phyloP scores from a whole-genome alignment of 2,113 vertebrate species.

The Passerina amoena region DNA sequence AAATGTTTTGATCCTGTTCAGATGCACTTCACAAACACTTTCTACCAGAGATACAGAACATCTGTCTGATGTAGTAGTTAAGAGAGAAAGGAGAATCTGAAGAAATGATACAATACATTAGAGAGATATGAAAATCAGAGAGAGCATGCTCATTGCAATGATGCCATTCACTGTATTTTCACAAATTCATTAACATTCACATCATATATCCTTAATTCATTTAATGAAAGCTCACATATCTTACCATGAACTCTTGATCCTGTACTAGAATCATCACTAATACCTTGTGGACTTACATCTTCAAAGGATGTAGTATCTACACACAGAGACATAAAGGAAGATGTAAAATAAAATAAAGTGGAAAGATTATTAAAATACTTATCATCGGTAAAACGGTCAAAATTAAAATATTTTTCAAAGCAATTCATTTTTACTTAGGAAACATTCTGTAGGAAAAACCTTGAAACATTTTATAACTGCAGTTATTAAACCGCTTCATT shows the following conservation, averaged over 20 bases:
- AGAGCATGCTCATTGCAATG: slow-evolving; percentile 64
- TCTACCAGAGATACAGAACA: slow-evolving; percentile 15
- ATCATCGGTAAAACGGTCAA: background rate
- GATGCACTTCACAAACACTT: slow-evolving; percentile 58
- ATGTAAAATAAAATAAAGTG: slow-evolving; percentile 46
- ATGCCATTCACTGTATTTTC: slow-evolving; percentile 15
- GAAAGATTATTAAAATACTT: background rate
- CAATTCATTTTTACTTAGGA: background rate
- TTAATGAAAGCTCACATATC: slow-evolving; percentile 54
- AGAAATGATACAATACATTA: slow-evolving; percentile 16
- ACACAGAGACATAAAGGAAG: slow-evolving; percentile 57
- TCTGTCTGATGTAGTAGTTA: slow-evolving; percentile 21
- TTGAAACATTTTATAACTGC: background rate
- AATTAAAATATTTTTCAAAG: background rate
- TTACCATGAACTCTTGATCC: slow-evolving; percentile 89
- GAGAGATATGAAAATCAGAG: slow-evolving; percentile 32
- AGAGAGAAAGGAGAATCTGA: slow-evolving; percentile 16
- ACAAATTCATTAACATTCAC: slow-evolving; percentile 41
- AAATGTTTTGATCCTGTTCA: slow-evolving; percentile 52
- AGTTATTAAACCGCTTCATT: background rate
- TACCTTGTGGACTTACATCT: slow-evolving; percentile 83
- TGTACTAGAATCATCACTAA: slow-evolving; percentile 85
- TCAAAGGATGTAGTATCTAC: slow-evolving; percentile 91
- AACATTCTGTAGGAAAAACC: slow-evolving; percentile 19
- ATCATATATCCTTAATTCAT: background rate